Conservation (phyloP, 2,113 vertebrate genomes). For the Spermophilus dauricus region DNA sequence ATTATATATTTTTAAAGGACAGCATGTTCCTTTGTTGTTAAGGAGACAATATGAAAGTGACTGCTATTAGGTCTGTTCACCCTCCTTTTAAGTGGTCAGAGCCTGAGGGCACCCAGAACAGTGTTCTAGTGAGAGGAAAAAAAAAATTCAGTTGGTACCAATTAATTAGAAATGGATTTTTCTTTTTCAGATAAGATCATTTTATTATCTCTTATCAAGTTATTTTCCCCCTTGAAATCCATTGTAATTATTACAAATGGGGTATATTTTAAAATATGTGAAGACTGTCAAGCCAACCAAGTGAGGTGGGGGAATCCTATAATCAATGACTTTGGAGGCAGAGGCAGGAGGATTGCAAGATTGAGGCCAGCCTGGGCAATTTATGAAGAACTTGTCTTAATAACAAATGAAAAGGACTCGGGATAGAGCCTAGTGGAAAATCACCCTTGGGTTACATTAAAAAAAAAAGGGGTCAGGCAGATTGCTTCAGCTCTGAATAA, state of each 20-base stretch:
- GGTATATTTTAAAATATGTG: slow-evolving; percentile 46
- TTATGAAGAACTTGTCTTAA: neutral
- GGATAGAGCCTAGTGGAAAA: neutral
- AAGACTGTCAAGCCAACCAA: neutral
- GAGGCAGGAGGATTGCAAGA: neutral
- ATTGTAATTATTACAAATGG: slow-evolving; percentile 62
- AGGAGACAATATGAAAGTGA: slow-evolving; percentile 17
- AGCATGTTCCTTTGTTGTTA: slow-evolving; percentile 51
- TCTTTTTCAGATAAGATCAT: slow-evolving; percentile 37
- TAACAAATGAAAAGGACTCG: neutral
- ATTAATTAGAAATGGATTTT: slow-evolving; percentile 66
- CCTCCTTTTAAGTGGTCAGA: neutral
- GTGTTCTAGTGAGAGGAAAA: neutral
- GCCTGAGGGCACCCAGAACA: neutral
- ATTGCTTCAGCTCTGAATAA: slow-evolving; percentile 26
- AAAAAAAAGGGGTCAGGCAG: neutral
- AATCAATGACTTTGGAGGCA: neutral
- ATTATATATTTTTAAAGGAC: slow-evolving; percentile 58
- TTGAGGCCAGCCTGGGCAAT: neutral
- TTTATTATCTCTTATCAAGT: slow-evolving; percentile 54
- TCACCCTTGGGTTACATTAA: neutral
- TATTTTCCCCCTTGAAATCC: neutral
- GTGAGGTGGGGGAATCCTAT: neutral
- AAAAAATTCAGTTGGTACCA: slow-evolving; percentile 22
- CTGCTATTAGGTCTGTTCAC: neutral